Evolutionary conservation across 2,888 invertebrate genomes (phyloP).

Genomic region (Synanthedon formicaeformis): DNA sequence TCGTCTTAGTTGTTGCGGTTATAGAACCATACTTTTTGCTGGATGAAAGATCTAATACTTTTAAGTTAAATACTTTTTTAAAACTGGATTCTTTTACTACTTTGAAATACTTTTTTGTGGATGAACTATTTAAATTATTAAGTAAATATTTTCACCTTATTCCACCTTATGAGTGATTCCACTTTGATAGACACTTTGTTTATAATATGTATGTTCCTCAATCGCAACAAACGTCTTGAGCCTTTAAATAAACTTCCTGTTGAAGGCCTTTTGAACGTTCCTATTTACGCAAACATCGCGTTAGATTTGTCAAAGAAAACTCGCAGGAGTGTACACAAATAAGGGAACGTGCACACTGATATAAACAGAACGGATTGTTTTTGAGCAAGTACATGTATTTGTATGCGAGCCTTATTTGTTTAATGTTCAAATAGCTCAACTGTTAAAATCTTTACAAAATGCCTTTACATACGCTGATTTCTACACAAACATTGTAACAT

Average conservation of each 20-base stretch:
- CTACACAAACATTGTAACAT: too few species aligned
- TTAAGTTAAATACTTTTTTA: too few species aligned
- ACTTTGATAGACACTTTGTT: conserved; percentile 16
- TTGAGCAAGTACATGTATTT: conserved; percentile 11
- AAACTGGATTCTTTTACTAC: too few species aligned
- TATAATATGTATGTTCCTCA: conserved; percentile 6
- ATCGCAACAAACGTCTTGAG: conserved; percentile 16
- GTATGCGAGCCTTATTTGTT: conserved; percentile 4
- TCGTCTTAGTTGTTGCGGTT: too few species aligned
- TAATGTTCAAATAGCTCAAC: conserved; percentile 2
- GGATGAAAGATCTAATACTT: too few species aligned
- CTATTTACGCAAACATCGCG: conserved; percentile 35
- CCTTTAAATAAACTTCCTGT: conserved; percentile 24
- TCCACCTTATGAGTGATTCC: neutral
- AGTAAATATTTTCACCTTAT: too few species aligned
- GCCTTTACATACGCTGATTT: too few species aligned
- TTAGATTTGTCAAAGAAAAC: conserved; percentile 48
- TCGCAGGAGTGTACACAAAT: conserved; percentile 26
- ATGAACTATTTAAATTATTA: too few species aligned
- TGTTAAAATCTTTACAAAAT: neutral
- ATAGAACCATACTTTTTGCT: too few species aligned
- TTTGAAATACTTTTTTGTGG: too few species aligned
- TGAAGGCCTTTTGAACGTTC: conserved; percentile 20
- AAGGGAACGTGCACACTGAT: conserved; percentile 17
- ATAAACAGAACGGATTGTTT: conserved; percentile 18